A percentile compares a stretch with the other conserved stretches of the same genome.
These are phyloP conservation scores for Gandaritis pyraliata DNA, from an alignment of 2,888 invertebrate genomes.

Conservation along the genomic window DNA sequence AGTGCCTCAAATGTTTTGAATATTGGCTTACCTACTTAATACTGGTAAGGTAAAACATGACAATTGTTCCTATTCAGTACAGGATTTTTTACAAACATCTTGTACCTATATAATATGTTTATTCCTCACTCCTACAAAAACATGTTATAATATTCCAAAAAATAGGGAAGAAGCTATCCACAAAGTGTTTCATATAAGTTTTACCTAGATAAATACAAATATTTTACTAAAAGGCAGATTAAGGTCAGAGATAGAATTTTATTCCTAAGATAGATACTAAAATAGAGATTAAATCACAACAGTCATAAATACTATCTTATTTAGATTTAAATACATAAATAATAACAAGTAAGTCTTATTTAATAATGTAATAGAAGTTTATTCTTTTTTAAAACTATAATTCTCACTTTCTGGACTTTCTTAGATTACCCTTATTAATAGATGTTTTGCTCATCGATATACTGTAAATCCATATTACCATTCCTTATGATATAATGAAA, in stretches of 20 bases:
- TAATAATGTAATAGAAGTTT: conserved; percentile 11
- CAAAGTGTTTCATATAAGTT: conserved; percentile 3
- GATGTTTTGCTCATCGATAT: conserved; percentile 44
- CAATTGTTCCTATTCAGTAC: too few species aligned
- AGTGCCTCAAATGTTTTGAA: too few species aligned
- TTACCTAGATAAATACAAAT: conserved; percentile 1
- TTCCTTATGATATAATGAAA: conserved; percentile 12
- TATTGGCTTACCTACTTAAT: too few species aligned
- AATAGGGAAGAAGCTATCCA: conserved; percentile 18
- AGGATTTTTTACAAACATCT: too few species aligned
- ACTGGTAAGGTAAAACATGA: too few species aligned
- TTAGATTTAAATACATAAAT: background rate
- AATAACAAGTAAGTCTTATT: background rate
- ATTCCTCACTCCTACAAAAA: background rate
- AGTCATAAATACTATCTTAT: conserved; percentile 8
- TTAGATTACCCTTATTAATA: conserved; percentile 49
- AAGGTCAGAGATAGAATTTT: conserved; percentile 28
- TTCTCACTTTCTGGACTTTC: conserved; percentile 69
- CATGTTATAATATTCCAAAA: conserved; percentile 7
- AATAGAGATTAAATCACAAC: conserved; percentile 21
- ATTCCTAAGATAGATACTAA: conserved; percentile 17
- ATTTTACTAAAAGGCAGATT: conserved; percentile 27
- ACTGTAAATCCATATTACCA: conserved; percentile 30
- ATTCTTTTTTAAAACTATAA: conserved; percentile 51
- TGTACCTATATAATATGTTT: too few species aligned